Base-by-base conservation (phyloP, 2,888 invertebrate species). In the Gnatocerus cornutus region DNA sequence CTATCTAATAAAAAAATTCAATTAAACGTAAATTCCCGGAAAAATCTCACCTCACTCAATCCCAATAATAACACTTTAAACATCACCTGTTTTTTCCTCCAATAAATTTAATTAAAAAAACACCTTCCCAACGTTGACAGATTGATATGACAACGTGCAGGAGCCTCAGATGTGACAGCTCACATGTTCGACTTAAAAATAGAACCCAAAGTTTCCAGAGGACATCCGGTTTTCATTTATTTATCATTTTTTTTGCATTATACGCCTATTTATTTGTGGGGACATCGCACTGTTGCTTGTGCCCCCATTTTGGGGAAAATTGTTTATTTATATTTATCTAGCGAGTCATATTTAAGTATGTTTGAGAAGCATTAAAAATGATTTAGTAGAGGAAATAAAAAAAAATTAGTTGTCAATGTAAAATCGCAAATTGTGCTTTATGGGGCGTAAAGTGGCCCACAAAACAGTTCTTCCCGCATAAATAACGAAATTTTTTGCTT, bases 221-320 rank as follows among this genome's bases (percentile, higher is more conserved):
- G 50, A 62, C 62, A 52, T 63, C 63, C 63, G 63, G 63, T 63
- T 21, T 46, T 52, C 43, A 63, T 52, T 63, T 63, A 63, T 63
- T 63, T 63, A 30, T 63, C 39, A 59, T 48, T 52, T 52, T 41
- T 50, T 62, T 59, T 59, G 59, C 59, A 59, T 39, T 16, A 30
- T 59, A n/a, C n/a, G n/a, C n/a, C n/a, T n/a, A 30, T 37, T 53
- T 59, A 27, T 59, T 59, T 59, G 43, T 46, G 30, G 39, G 27
- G 9, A 37, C 9, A 37, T n/a, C 8, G 55, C 9, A 10, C 39
- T 55, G 33, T 21, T 21, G n/a, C n/a, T n/a, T 13, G 33, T 55
- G 39, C 29, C 16, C 45, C 45, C 46, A 59, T 59, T 59, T 9
- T 58, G 30, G 1, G 37, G 37, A n/a, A 1, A 29, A 29, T 50